phyloP scores from a whole-genome alignment of 2,888 invertebrate species.

The Eilema griseolum region DNA sequence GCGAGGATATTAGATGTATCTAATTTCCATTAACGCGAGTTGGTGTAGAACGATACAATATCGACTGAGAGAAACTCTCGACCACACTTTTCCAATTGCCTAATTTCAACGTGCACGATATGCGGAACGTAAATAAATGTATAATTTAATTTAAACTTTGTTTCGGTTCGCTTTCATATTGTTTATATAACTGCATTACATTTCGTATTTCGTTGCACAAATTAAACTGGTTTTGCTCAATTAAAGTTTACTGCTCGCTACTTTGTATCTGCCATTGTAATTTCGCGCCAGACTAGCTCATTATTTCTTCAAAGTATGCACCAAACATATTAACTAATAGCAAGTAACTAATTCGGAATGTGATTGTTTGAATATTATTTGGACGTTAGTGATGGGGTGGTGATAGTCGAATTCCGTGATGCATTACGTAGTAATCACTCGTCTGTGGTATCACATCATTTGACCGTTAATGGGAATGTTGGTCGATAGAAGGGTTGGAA shows the following conservation, averaged over 20 bases:
- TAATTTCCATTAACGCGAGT: background rate
- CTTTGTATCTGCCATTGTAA: conserved; percentile 41
- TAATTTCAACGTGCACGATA: background rate
- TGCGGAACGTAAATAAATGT: conserved; percentile 6
- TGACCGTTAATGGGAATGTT: background rate
- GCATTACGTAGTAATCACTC: background rate
- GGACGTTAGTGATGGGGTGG: background rate
- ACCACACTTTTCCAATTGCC: background rate
- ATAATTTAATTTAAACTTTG: conserved; percentile 10
- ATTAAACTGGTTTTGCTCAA: conserved; percentile 25
- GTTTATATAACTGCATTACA: conserved; percentile 14
- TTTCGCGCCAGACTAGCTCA: conserved; percentile 30
- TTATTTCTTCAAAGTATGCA: conserved; percentile 34
- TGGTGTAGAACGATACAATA: background rate
- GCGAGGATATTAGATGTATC: background rate
- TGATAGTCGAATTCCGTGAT: background rate
- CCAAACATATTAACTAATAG: background rate
- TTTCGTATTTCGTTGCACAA: conserved; percentile 30
- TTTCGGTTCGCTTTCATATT: background rate
- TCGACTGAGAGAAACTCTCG: background rate
- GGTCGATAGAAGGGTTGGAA: background rate
- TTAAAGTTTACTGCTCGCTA: conserved; percentile 25
- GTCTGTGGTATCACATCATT: background rate
- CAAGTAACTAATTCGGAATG: background rate
- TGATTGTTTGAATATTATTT: background rate